phyloP scores from a whole-genome alignment of 2,113 vertebrate species.

The Vireo altiloquus region DNA sequence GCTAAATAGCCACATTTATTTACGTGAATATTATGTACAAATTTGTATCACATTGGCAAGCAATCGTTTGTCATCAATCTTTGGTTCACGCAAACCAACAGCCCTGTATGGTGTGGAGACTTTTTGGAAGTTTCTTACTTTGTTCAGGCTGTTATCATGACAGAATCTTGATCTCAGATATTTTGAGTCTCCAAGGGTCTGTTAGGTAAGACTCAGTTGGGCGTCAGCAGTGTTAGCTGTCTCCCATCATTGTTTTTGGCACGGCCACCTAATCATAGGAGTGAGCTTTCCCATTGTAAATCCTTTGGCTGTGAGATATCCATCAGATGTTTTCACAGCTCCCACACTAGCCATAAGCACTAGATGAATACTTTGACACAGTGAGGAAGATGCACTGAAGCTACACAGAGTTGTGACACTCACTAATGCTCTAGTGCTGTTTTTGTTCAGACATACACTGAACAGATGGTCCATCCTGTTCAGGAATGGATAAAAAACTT shows the following conservation, averaged over 20 bases:
- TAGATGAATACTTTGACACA: background rate
- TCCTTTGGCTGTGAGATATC: background rate
- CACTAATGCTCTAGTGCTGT: background rate
- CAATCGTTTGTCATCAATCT: fast-evolving
- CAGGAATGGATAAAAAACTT: background rate
- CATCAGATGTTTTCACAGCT: background rate
- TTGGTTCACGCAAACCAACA: background rate
- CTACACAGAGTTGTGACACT: background rate
- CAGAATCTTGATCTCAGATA: background rate
- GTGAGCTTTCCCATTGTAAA: background rate
- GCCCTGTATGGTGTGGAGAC: background rate
- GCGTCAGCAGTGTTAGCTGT: background rate
- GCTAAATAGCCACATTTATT: background rate
- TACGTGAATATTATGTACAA: background rate
- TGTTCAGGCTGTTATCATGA: background rate
- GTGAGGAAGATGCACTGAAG: background rate
- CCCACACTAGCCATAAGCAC: background rate
- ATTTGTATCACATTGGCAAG: background rate
- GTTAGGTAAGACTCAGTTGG: background rate
- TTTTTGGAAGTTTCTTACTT: background rate
- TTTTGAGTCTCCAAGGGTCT: background rate
- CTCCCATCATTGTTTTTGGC: background rate
- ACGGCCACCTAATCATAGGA: background rate
- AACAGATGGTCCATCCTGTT: background rate
- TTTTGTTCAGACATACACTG: background rate